Percentiles rank a stretch among this genome's conserved stretches.
These are phyloP conservation scores for Leptocoma aspasia DNA, from an alignment of 2,113 vertebrate genomes.

Conservation along the genomic window DNA sequence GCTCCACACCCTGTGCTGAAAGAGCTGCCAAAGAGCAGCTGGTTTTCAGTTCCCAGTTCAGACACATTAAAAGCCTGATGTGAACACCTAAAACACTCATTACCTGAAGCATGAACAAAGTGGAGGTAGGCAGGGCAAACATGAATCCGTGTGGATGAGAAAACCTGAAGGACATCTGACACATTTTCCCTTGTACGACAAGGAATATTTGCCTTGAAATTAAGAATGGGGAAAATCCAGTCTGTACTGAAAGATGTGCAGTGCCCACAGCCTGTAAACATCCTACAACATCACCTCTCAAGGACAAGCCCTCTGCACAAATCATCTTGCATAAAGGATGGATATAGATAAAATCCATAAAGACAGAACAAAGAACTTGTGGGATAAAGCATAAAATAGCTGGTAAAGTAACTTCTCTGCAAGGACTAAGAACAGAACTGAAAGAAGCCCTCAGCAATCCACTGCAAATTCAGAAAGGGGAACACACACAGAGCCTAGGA, in stretches of 20 bases:
- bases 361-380: background rate
- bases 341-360: background rate
- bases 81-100: background rate
- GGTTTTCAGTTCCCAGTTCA: background rate
- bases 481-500: background rate
- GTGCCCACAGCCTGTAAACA: background rate
- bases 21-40: background rate
- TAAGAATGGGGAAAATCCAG: background rate
- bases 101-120: background rate
- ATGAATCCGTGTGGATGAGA: background rate
- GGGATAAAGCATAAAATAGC: background rate
- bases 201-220: background rate
- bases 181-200: background rate
- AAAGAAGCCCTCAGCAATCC: background rate
- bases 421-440: background rate
- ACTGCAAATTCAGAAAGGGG: background rate
- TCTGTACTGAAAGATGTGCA: background rate
- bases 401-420: background rate
- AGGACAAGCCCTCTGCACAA: background rate
- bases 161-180: background rate
- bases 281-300: background rate
- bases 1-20: background rate
- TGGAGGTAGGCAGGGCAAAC: background rate
- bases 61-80: background rate
- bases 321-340: background rate